Evolutionary conservation across 2,888 invertebrate species (phyloP).

Genomic region (Erebia epiphron): DNA sequence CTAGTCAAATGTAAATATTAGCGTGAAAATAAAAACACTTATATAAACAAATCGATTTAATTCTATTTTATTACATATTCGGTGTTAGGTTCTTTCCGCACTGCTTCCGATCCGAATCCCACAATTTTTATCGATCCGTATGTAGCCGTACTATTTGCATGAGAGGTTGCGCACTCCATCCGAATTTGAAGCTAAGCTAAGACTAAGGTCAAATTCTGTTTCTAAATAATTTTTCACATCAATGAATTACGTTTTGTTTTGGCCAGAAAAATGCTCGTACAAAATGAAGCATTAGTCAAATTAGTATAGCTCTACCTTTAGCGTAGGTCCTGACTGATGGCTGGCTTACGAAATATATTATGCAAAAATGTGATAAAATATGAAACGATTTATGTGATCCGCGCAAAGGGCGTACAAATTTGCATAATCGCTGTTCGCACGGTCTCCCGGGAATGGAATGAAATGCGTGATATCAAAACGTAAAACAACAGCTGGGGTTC

Average conservation of each 20-base stretch:
- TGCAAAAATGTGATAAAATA: conserved; percentile 73
- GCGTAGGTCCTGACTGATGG: conserved; percentile 64
- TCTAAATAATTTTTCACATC: background rate
- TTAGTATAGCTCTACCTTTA: conserved; percentile 53
- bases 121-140: no score
- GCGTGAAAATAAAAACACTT: no score
- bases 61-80: no score
- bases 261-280: conserved; percentile 25
- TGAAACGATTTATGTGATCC: conserved; percentile 75
- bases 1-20: no score
- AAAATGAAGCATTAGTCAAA: conserved; percentile 57
- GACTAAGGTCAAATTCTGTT: no score
- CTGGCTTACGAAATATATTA: conserved; percentile 68
- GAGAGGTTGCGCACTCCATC: no score
- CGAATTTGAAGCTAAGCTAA: no score
- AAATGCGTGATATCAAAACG: conserved; percentile 66
- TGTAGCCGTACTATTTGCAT: no score
- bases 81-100: no score
- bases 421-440: conserved; percentile 70
- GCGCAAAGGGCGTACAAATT: conserved; percentile 60
- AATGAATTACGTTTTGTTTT: background rate
- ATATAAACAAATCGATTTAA: no score
- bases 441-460: conserved; percentile 56
- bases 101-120: no score
- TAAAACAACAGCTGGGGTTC: conserved; percentile 45